Percentiles rank a stretch among this genome's conserved stretches.
phyloP scores from a whole-genome alignment of 1,140 invertebrate species.

The Lithobius niger region DNA sequence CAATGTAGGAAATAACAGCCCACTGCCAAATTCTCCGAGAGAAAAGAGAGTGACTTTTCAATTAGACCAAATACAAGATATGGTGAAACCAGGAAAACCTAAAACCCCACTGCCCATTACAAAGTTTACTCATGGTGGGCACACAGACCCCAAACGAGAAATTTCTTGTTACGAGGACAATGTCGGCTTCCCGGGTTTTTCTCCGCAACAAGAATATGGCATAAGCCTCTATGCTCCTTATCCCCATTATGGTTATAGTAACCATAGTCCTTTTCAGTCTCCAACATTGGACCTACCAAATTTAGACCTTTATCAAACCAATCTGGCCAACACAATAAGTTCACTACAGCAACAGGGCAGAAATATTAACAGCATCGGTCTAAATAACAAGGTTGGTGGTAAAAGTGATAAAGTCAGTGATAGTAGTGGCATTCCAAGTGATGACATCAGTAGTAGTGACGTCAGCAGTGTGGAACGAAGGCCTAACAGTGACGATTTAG shows the following conservation, averaged over 20 bases:
- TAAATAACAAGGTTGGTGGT: neutral
- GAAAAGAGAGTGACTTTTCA: constrained; percentile 18
- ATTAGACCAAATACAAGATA: constrained; percentile 11
- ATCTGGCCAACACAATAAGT: neutral
- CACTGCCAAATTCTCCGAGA: constrained; percentile 13
- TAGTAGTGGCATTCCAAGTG: neutral
- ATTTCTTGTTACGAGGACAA: constrained; percentile 12
- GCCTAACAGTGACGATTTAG: neutral
- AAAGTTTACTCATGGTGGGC: neutral
- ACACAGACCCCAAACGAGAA: constrained; percentile 14
- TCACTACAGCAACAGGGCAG: neutral
- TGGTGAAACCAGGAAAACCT: neutral
- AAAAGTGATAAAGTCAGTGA: neutral
- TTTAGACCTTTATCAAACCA: constrained; percentile 13
- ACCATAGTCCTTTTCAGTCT: constrained; percentile 13
- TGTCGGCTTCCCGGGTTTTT: constrained; percentile 16
- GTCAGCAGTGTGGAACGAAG: neutral
- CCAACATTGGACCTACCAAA: constrained; percentile 14
- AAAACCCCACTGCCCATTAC: neutral
- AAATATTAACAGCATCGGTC: neutral
- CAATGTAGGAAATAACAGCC: no score
- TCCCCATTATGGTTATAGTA: constrained; percentile 13
- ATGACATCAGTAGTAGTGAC: neutral
- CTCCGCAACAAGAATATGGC: constrained; percentile 18
- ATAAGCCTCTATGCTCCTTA: constrained; percentile 12